A percentile compares a stretch with the other conserved stretches of the same genome.
phyloP scores from a whole-genome alignment of 2,888 invertebrate genomes.

The Rosalia funebris region DNA sequence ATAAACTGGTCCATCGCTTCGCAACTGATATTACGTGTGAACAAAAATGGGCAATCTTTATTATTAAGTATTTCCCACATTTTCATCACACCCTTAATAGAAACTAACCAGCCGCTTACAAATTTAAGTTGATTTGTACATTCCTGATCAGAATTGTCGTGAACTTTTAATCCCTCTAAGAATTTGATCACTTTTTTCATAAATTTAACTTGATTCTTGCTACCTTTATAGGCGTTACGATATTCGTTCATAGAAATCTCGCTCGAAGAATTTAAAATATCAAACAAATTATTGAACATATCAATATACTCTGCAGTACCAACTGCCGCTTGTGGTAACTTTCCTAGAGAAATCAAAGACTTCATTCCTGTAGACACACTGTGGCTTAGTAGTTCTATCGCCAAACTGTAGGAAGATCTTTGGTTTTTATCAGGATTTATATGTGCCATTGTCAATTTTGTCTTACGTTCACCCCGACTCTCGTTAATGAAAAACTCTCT shows the following conservation, averaged over 20 bases:
- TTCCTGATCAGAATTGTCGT: conserved; percentile 8
- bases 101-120: conserved; percentile 24
- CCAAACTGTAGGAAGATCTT: conserved; percentile 5
- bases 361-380: conserved; percentile 25
- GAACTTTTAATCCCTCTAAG: conserved; percentile 12
- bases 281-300: conserved; percentile 21
- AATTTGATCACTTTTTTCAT: conserved; percentile 3
- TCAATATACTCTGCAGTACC: conserved; percentile 26
- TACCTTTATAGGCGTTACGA: conserved; percentile 22
- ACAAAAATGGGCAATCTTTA: conserved; percentile 1
- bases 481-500: conserved; percentile 18
- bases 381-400: conserved; percentile 26
- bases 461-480: neutral
- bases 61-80: conserved; percentile 24
- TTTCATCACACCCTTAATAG: conserved; percentile 25
- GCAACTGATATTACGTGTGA: conserved; percentile 21
- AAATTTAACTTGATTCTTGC: conserved; percentile 17
- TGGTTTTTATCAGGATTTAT: conserved; percentile 12
- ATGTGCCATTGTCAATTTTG: conserved; percentile 18
- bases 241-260: conserved; percentile 12
- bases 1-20: conserved; percentile 23
- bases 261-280: conserved; percentile 19
- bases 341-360: conserved; percentile 5
- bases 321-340: conserved; percentile 6
- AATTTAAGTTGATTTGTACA: conserved; percentile 25